Evolutionary conservation across 2,888 invertebrate species (phyloP), one percentile per base, ranked within the genome.

Genomic region (Pecten maximus): DNA sequence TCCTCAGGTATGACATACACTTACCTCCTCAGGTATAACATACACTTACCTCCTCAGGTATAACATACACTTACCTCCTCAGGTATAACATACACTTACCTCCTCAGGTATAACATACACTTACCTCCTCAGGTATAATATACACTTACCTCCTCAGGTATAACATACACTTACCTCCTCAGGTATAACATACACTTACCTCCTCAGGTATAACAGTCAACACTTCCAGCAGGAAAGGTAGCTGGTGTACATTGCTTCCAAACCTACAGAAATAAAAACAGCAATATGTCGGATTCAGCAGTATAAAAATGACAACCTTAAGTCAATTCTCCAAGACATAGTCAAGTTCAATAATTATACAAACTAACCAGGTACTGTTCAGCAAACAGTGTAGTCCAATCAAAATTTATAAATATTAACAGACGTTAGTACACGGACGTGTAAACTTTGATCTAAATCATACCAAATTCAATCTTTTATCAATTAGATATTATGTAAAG

Each of bases 191-290:
- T 19, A 54, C 39, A 48, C 87, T 90, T 91, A 99, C 98, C 98
- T 99, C 99, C 97, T 99, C 99, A 8, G 99, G 99, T 95, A 99
- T 97, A 40, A 99, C 98, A 88, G 98, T 99, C 93, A 99, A 97
- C 94, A 99, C 98, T 97, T 99, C 99, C 94, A 99, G 97, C 91
- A 99, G 97, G 40, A 99, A 98, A 97, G 98, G 98, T 93, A 98
- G 97, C 40, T 97, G 97, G 60, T 96, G 96, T 23, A 95, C 93
- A 92, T 96, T 96, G 54, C 93, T 93, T 74, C 96, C 96, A 95
- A 96, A 96, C 92, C 97, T 97, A 92, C 35, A 93, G 93, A 88
- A 90, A 90, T 92, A 92, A 60, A 19, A 23, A 23, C 54, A 54
- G 19, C 6, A 19, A 19, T n/a, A 54, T 15, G 19, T 16, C 2